Evolutionary conservation across 2,797 vertebrate species (phyloP).

Genomic region (Mus caroli): DNA sequence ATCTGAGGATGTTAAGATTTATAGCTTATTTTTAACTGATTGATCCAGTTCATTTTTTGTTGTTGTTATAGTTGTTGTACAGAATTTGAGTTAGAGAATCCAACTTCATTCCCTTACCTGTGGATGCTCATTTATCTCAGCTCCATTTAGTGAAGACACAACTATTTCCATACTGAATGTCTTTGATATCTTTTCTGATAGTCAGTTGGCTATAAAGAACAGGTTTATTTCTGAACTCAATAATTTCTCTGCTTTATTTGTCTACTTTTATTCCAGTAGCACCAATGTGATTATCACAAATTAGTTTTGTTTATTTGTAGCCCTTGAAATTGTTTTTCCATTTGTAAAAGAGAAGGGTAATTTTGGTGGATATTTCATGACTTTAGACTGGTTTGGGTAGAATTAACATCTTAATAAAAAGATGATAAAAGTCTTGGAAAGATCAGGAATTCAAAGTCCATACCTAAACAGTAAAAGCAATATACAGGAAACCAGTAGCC

Average conservation of each 20-base stretch:
- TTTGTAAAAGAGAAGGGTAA: background rate
- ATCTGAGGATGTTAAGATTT: too few species aligned
- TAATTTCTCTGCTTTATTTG: background rate
- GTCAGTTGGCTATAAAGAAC: background rate
- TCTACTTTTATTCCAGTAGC: background rate
- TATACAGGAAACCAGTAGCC: too few species aligned
- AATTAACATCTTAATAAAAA: background rate
- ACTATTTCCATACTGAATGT: background rate
- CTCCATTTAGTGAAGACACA: background rate
- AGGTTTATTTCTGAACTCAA: background rate
- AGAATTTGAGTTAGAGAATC: background rate
- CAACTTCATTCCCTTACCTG: background rate
- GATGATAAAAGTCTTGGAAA: too few species aligned
- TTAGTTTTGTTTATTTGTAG: background rate
- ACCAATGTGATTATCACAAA: background rate
- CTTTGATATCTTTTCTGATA: background rate
- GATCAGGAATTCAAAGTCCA: too few species aligned
- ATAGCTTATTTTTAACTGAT: background rate
- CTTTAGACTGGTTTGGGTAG: background rate
- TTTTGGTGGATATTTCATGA: background rate
- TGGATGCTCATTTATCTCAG: background rate
- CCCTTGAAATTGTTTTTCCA: background rate
- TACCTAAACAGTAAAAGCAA: too few species aligned
- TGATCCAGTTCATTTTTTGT: background rate
- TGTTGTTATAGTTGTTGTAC: too few species aligned